These are phyloP conservation scores for Eupithecia inturbata DNA, from an alignment of 2,888 invertebrate species.

Conservation along the genomic window DNA sequence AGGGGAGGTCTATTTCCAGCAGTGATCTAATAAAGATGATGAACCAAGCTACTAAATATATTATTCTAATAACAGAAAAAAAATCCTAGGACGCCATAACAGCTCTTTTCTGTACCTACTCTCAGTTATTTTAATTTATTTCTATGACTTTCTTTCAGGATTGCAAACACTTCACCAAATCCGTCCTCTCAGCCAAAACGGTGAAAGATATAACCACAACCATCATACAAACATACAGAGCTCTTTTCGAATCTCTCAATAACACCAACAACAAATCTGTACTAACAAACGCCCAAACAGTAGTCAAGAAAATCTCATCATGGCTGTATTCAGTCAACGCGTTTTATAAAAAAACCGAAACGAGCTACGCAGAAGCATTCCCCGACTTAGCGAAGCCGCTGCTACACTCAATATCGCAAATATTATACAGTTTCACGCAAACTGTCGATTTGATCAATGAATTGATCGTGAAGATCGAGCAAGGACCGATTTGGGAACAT, in stretches of 20 bases:
- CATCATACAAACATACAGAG: conserved; percentile 54
- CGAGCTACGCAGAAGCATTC: conserved; percentile 86
- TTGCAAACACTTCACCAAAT: conserved; percentile 76
- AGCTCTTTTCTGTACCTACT: neutral
- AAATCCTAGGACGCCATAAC: too few species aligned
- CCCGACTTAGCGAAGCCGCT: conserved; percentile 91
- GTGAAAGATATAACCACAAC: conserved; percentile 57
- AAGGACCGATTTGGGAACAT: conserved; percentile 58
- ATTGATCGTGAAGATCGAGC: conserved; percentile 64
- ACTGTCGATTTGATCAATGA: conserved; percentile 83
- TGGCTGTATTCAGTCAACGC: conserved; percentile 83
- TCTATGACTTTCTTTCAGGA: conserved; percentile 61
- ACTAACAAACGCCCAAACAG: conserved; percentile 56
- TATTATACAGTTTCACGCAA: conserved; percentile 85
- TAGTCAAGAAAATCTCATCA: conserved; percentile 72
- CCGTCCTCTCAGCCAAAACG: conserved; percentile 67
- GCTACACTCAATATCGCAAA: conserved; percentile 86
- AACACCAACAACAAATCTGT: conserved; percentile 46
- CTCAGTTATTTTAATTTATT: neutral
- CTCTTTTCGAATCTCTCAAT: conserved; percentile 51
- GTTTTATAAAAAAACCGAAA: conserved; percentile 83
- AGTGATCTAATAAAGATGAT: too few species aligned
- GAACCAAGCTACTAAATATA: too few species aligned
- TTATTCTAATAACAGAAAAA: too few species aligned
- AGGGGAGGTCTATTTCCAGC: too few species aligned